Evolutionary conservation across 2,888 invertebrate species (phyloP).

Genomic region (Slavum lentiscoides): DNA sequence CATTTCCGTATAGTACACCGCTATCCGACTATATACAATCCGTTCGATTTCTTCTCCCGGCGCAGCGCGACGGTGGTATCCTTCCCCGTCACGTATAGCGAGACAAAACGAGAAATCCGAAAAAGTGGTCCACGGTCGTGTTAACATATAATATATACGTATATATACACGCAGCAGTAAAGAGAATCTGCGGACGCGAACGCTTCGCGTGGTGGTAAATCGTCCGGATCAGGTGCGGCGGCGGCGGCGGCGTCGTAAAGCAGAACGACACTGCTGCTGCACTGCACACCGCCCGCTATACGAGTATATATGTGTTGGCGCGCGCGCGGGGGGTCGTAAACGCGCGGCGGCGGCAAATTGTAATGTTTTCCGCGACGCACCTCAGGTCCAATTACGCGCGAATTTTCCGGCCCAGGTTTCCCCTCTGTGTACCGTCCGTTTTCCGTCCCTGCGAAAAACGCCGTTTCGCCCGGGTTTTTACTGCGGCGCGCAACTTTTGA

Average conservation of each 20-base stretch:
- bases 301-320: constrained; percentile 21
- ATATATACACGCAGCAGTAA: too few relatives aligned
- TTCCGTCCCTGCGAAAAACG: neutral
- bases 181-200: too few relatives aligned
- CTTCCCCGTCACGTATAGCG: too few relatives aligned
- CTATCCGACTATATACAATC: too few relatives aligned
- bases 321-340: constrained; percentile 42
- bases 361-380: constrained; percentile 51
- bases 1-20: too few relatives aligned
- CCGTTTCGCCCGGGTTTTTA: constrained; percentile 14
- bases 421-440: too few relatives aligned
- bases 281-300: neutral
- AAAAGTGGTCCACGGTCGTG: too few relatives aligned
- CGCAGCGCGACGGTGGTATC: too few relatives aligned
- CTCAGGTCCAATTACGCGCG: constrained; percentile 51
- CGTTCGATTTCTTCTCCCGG: too few relatives aligned
- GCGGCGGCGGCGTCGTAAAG: constrained; percentile 44
- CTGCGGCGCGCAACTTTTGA: constrained; percentile 41
- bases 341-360: constrained; percentile 46
- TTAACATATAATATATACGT: too few relatives aligned
- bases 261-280: constrained; percentile 19
- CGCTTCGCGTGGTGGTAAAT: neutral
- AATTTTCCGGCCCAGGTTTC: constrained; percentile 48
- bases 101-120: too few relatives aligned
- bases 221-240: neutral